These are phyloP conservation scores for Serrognathus titanus DNA, from an alignment of 2,888 invertebrate genomes.

Conservation along the genomic window DNA sequence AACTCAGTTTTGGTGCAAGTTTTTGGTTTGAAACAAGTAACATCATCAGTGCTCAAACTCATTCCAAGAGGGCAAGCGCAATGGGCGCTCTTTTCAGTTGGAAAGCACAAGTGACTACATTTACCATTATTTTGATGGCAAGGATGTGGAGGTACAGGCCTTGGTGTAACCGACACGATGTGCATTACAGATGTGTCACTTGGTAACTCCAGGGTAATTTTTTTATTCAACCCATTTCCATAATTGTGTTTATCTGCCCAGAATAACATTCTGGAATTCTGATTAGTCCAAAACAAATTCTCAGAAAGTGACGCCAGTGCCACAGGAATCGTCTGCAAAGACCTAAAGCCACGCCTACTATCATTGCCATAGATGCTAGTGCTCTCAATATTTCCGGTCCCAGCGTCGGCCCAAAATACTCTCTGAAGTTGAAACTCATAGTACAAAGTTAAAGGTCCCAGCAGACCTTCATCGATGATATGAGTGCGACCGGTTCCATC, in stretches of 20 bases:
- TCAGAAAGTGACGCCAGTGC: slow-evolving; percentile 60
- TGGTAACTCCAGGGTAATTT: slow-evolving; percentile 43
- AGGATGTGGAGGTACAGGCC: slow-evolving; percentile 49
- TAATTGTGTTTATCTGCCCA: slow-evolving; percentile 56
- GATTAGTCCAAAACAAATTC: slow-evolving; percentile 68
- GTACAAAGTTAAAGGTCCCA: slow-evolving; percentile 55
- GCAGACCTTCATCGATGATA: slow-evolving; percentile 44
- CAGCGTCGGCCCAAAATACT: slow-evolving; percentile 67
- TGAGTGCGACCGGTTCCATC: slow-evolving; percentile 58
- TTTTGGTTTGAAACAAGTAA: slow-evolving; percentile 55
- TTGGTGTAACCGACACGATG: slow-evolving; percentile 52
- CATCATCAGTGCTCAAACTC: slow-evolving; percentile 51
- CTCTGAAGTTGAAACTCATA: slow-evolving; percentile 58
- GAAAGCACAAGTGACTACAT: slow-evolving; percentile 74
- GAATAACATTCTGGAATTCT: slow-evolving; percentile 55
- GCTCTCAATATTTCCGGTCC: slow-evolving; percentile 62
- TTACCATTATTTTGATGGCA: slow-evolving; percentile 61
- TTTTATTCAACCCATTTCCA: slow-evolving; percentile 37
- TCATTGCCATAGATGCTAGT: slow-evolving; percentile 60
- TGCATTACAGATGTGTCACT: slow-evolving; percentile 46
- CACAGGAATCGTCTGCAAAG: slow-evolving; percentile 48
- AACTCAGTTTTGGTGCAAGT: slow-evolving; percentile 51
- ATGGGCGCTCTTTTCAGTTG: slow-evolving; percentile 38
- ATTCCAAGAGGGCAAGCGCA: slow-evolving; percentile 69
- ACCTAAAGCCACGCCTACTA: slow-evolving; percentile 43